Percentiles rank a stretch among this genome's conserved stretches.
phyloP scores from a whole-genome alignment of 1,140 invertebrate species.

The Mizuhopecten yessoensis region DNA sequence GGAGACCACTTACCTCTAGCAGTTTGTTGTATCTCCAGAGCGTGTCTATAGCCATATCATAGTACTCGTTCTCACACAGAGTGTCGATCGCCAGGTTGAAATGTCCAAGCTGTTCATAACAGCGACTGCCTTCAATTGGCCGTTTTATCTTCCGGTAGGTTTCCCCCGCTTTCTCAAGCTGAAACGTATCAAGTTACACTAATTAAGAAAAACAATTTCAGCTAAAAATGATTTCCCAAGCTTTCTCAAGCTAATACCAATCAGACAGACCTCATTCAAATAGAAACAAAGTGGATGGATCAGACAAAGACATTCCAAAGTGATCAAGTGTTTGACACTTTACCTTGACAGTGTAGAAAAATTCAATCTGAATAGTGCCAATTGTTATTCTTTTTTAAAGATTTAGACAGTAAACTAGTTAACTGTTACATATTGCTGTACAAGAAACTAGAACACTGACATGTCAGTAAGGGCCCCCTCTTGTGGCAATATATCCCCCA shows the following conservation, averaged over 20 bases:
- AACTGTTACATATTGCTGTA: too few species aligned
- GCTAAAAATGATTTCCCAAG: conserved; percentile 62
- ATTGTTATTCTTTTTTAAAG: too few species aligned
- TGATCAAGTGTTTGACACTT: too few species aligned
- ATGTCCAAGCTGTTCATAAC: conserved; percentile 69
- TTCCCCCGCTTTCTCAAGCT: conserved; percentile 68
- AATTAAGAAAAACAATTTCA: too few species aligned
- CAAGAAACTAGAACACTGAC: too few species aligned
- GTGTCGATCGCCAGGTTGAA: conserved; percentile 67
- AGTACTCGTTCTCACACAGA: conserved; percentile 66
- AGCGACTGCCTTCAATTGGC: conserved; percentile 63
- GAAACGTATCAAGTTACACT: conserved; percentile 49
- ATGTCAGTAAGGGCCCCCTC: too few species aligned
- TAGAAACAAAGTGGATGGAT: too few species aligned
- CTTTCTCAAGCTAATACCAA: conserved; percentile 62
- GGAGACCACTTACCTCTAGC: background rate
- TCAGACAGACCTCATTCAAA: background rate
- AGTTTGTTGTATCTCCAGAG: background rate
- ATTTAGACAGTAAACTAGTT: too few species aligned
- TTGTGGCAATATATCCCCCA: too few species aligned
- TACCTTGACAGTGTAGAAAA: too few species aligned
- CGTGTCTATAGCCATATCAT: conserved; percentile 74
- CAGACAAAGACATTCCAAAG: too few species aligned
- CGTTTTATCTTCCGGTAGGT: conserved; percentile 64
- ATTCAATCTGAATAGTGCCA: too few species aligned